Evolutionary conservation across 1,140 invertebrate genomes (phyloP), one percentile per base, ranked within the genome.

Genomic region (Zeugodacus cucurbitae): DNA sequence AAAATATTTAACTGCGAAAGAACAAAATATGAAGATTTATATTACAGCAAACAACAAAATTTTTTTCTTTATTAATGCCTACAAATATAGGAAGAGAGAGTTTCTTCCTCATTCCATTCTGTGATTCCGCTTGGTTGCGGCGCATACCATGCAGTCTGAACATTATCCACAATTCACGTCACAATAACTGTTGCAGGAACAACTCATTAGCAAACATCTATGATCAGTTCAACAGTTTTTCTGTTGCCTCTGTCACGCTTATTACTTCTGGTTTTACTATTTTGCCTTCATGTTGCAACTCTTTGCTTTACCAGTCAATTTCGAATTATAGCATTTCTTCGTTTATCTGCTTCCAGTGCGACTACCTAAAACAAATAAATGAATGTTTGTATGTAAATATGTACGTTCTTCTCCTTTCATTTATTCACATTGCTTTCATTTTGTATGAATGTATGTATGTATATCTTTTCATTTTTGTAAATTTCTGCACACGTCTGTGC

Each of bases 181-280:
- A n/a, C 4, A 14, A 14, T n/a, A 48, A 48, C 44, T 82, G 41
- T 82, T 48, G 74, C 74, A 82, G 74, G 58, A 5, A 62, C 41
- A 48, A 82, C 41, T 82, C 74, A 48, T 82, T 82, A 48, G 74
- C 74, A 82, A 82, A 82, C 41, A 48, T 82, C 44, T 29, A 29
- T 82, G 41, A 48, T 17, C 11, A 26, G 48, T n/a, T 48, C 41
- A 26, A 26, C 20, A 48, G 26, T 29, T 48, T 82, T 82, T 26
- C 20, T 48, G 74, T 48, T 54, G 67, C 67, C 34, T 14, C 67
- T 37, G 67, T 74, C 64, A 74, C 32, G 67, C 32, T 74, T 74
- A 74, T 37, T 74, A 74, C 67, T 74, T 74, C 67, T 82, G 74
- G 74, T 48, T 29, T 82, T 48, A 82, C 74, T 48, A 10, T 82